A percentile compares a stretch with the other conserved stretches of the same genome.
phyloP scores from a whole-genome alignment of 1,140 invertebrate species.

The Hycleus cichorii region DNA sequence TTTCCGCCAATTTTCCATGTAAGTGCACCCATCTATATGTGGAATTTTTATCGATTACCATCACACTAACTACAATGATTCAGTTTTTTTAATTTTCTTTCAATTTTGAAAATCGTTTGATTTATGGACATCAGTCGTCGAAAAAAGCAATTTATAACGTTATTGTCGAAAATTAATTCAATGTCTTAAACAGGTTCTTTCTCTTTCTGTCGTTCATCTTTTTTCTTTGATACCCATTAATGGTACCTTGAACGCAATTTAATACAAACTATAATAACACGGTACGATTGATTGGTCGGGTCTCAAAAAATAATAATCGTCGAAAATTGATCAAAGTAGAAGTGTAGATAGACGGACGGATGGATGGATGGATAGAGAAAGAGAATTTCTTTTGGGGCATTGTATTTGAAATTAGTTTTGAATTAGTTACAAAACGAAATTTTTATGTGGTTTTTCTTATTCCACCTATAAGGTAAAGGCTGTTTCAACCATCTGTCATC shows the following conservation, averaged over 20 bases:
- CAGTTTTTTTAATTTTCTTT: no score
- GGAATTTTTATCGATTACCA: no score
- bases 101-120: no score
- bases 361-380: not conserved
- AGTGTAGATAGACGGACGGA: no score
- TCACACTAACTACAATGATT: no score
- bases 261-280: constrained; percentile 31
- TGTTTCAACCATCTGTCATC: no score
- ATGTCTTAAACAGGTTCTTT: constrained; percentile 24
- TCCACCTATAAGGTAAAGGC: no score
- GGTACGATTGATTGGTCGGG: constrained; percentile 32
- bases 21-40: no score
- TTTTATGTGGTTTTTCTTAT: no score
- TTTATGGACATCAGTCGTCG: no score
- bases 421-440: constrained; percentile 17
- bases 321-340: constrained; percentile 22
- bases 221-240: constrained; percentile 27
- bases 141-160: constrained; percentile 17
- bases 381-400: constrained; percentile 21
- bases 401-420: constrained; percentile 29
- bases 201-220: not conserved
- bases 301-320: constrained; percentile 33
- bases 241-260: constrained; percentile 22
- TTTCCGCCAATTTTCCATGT: no score
- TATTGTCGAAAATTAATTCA: constrained; percentile 30